Conservation (phyloP, 2,888 invertebrate species). For the Chrysolina haemoptera region DNA sequence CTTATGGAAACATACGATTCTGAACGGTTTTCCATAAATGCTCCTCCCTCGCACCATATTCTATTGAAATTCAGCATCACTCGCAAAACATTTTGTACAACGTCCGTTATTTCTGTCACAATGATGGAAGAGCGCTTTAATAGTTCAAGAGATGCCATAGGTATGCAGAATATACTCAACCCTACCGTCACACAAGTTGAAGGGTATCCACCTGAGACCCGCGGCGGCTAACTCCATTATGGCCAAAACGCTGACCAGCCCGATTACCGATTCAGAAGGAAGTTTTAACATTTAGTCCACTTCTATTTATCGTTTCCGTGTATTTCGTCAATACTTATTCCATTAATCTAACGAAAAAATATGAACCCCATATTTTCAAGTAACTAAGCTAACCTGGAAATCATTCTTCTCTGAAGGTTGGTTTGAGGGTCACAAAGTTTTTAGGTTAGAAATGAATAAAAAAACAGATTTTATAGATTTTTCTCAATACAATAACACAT, state of each 20-base stretch:
- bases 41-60: neutral
- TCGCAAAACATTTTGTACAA: conserved; percentile 7
- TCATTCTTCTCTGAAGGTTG: too few relatives aligned
- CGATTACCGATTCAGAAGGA: conserved; percentile 8
- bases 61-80: neutral
- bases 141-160: conserved; percentile 42
- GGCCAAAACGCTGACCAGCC: conserved; percentile 36
- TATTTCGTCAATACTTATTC: neutral
- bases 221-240: conserved; percentile 43
- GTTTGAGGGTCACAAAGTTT: too few relatives aligned
- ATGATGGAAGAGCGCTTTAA: conserved; percentile 43
- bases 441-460: too few relatives aligned
- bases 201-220: conserved; percentile 50
- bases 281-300: neutral
- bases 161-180: conserved; percentile 46
- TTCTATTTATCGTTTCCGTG: neutral
- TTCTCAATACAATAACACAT: too few relatives aligned
- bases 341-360: neutral
- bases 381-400: too few relatives aligned
- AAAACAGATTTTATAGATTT: too few relatives aligned
- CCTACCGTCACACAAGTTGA: conserved; percentile 47
- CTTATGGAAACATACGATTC: too few relatives aligned
- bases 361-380: too few relatives aligned
- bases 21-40: too few relatives aligned
- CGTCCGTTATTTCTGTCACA: conserved; percentile 26